Conservation (phyloP, 2,797 vertebrate species). For the Cryptoprocta ferox region DNA sequence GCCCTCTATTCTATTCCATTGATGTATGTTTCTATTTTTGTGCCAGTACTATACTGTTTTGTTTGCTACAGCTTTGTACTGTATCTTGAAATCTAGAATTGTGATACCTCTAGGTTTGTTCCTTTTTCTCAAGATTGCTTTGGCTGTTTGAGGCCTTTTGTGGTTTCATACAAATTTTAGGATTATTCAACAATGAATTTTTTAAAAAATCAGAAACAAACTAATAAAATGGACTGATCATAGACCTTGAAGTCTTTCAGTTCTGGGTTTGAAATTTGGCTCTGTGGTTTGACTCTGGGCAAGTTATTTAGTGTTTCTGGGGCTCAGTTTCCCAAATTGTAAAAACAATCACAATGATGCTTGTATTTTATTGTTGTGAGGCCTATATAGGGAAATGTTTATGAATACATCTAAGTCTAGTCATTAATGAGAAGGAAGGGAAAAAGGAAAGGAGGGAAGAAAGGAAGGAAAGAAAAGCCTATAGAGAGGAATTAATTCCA, state of each 20-base stretch:
- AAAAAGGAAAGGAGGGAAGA: background rate
- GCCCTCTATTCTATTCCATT: background rate
- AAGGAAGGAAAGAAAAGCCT: background rate
- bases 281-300: background rate
- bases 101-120: background rate
- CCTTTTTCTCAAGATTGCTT: background rate
- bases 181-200: background rate
- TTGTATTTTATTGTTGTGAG: background rate
- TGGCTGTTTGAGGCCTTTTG: background rate
- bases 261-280: background rate
- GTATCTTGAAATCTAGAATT: background rate
- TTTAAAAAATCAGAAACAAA: background rate
- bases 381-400: background rate
- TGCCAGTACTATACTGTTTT: background rate
- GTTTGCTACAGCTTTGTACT: background rate
- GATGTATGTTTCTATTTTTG: background rate
- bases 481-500: background rate
- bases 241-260: background rate
- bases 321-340: background rate
- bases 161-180: background rate
- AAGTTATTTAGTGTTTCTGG: background rate
- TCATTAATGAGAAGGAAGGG: background rate
- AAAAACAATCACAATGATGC: background rate
- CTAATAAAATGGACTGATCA: background rate
- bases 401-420: background rate